Percentiles rank a stretch among this genome's conserved stretches.
Conservation (phyloP, 2,888 invertebrate genomes). For the Cerastis rubricosa region DNA sequence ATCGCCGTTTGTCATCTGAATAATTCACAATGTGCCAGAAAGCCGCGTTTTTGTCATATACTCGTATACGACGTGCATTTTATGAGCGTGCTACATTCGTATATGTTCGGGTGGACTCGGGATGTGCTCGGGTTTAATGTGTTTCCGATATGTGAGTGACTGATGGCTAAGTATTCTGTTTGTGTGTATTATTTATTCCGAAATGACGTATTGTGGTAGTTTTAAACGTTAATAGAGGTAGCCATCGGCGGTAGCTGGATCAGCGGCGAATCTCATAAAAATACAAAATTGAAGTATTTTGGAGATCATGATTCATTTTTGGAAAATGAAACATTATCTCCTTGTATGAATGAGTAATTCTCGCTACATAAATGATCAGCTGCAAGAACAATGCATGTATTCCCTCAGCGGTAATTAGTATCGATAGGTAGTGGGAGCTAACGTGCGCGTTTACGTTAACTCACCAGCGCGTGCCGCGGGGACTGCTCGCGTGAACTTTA, state of each 20-base stretch:
- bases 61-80: conserved; percentile 42
- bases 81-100: conserved; percentile 45
- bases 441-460: conserved; percentile 28
- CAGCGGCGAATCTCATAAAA: neutral
- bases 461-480: neutral
- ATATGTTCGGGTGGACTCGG: conserved; percentile 16
- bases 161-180: conserved; percentile 31
- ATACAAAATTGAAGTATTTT: neutral
- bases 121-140: conserved; percentile 36
- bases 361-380: neutral
- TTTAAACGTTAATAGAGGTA: neutral
- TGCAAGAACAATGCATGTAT: conserved; percentile 16
- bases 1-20: conserved; percentile 55
- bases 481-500: conserved; percentile 32
- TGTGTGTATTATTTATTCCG: conserved; percentile 7
- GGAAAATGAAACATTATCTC: neutral
- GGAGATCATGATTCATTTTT: neutral
- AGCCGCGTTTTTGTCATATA: conserved; percentile 36
- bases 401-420: conserved; percentile 39
- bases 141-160: conserved; percentile 43
- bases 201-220: neutral
- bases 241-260: neutral
- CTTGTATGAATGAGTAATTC: neutral
- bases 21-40: conserved; percentile 57
- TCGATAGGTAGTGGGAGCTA: conserved; percentile 22